Evolutionary conservation across 2,797 vertebrate genomes (phyloP).

Genomic region (Labeo calbasu): DNA sequence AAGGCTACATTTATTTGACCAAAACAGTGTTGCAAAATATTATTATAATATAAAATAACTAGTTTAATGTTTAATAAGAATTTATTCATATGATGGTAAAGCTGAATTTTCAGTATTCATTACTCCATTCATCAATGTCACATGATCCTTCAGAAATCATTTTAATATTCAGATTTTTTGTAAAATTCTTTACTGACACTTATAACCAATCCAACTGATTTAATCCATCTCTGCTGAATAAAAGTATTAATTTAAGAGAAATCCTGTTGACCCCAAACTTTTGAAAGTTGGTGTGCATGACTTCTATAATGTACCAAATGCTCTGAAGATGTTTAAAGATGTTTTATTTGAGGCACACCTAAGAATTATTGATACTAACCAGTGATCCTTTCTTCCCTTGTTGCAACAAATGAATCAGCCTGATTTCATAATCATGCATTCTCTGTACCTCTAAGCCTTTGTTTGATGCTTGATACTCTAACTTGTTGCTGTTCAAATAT

Average conservation of each 20-base stretch:
- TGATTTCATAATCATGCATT: constrained; percentile 61
- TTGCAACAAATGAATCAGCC: constrained; percentile 64
- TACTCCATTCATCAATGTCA: not conserved
- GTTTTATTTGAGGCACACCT: not conserved
- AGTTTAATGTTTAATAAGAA: not conserved
- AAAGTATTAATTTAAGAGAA: not conserved
- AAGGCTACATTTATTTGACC: not conserved
- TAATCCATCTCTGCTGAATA: not conserved
- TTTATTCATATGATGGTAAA: not conserved
- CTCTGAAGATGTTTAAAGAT: not conserved
- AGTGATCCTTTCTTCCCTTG: not conserved
- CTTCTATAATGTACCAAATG: not conserved
- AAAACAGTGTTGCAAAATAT: not conserved
- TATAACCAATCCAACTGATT: not conserved
- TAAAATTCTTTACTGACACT: not conserved
- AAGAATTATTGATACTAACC: constrained; percentile 8
- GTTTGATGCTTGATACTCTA: constrained; percentile 46
- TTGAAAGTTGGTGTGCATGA: not conserved
- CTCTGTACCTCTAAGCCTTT: constrained; percentile 64
- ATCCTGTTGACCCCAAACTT: not conserved
- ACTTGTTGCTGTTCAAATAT: constrained; percentile 37
- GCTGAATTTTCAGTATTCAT: not conserved
- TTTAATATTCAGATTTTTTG: not conserved
- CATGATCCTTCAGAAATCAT: not conserved
- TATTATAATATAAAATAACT: not conserved